A percentile compares a stretch with the other conserved stretches of the same genome.
These are phyloP conservation scores for Syngnathus typhle DNA, from an alignment of 2,113 vertebrate genomes.

Conservation along the genomic window DNA sequence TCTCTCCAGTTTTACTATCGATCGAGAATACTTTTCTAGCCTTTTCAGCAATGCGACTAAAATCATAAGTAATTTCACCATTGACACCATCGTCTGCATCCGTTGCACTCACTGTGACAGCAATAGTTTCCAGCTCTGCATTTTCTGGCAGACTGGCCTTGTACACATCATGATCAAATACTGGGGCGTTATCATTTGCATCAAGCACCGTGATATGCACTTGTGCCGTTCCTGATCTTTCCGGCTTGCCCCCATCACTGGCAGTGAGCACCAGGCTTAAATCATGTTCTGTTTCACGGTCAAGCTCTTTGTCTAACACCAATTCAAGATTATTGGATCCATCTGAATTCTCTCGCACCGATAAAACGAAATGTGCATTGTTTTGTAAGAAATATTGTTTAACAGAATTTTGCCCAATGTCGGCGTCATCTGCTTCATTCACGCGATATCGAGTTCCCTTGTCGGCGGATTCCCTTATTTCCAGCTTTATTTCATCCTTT, in stretches of 20 bases:
- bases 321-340: conserved; percentile 29
- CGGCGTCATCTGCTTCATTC: conserved; percentile 61
- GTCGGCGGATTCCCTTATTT: conserved; percentile 37
- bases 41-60: not conserved
- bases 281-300: conserved; percentile 48
- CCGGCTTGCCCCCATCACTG: conserved; percentile 52
- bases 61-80: not conserved
- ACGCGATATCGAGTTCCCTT: conserved; percentile 61
- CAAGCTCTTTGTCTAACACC: conserved; percentile 46
- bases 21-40: not conserved
- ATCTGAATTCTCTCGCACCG: conserved; percentile 41
- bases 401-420: conserved; percentile 65
- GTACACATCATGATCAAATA: conserved; percentile 51
- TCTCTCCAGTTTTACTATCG: not conserved
- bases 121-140: not conserved
- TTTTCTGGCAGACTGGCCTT: not conserved
- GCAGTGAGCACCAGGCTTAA: conserved; percentile 49
- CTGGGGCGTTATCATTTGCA: conserved; percentile 49
- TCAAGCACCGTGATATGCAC: conserved; percentile 56
- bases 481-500: conserved; percentile 28
- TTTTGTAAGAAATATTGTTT: conserved; percentile 55
- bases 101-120: not conserved
- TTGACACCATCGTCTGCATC: conserved; percentile 3
- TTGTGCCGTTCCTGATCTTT: conserved; percentile 46
- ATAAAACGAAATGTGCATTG: conserved; percentile 55